These are phyloP conservation scores for Psophia crepitans DNA, from an alignment of 2,113 vertebrate species.

Conservation along the genomic window DNA sequence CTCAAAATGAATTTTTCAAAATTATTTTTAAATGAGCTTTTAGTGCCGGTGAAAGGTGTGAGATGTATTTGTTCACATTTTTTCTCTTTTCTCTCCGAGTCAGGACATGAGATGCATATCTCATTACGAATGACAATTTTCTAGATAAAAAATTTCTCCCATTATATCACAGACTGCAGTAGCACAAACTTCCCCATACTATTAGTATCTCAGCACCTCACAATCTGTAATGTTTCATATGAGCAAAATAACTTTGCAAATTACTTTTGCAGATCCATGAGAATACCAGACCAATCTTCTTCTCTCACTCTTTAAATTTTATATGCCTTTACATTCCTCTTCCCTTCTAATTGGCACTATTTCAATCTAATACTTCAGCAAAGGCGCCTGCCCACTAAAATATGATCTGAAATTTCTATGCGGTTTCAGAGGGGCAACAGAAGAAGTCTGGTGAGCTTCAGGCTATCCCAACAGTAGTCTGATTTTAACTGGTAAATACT, in stretches of 20 bases:
- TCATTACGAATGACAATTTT: background rate
- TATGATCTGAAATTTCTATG: background rate
- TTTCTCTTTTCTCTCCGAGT: background rate
- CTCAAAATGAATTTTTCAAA: background rate
- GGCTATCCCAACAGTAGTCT: background rate
- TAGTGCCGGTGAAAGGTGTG: background rate
- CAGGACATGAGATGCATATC: background rate
- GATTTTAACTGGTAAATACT: background rate
- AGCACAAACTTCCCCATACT: background rate
- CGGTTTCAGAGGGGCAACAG: background rate
- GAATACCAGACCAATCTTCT: background rate
- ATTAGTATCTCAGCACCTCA: background rate
- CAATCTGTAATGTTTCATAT: background rate
- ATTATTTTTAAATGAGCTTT: constrained; percentile 27
- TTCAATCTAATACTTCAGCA: background rate
- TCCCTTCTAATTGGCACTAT: background rate
- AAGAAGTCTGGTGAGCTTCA: background rate
- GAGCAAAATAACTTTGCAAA: background rate
- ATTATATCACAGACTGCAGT: background rate
- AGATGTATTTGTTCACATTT: background rate
- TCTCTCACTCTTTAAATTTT: background rate
- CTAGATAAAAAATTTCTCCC: background rate
- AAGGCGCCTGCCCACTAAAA: background rate
- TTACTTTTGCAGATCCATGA: background rate
- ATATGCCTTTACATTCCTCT: background rate